These are phyloP conservation scores for Steromphala cineraria DNA, from an alignment of 2,888 invertebrate genomes.

Conservation along the genomic window DNA sequence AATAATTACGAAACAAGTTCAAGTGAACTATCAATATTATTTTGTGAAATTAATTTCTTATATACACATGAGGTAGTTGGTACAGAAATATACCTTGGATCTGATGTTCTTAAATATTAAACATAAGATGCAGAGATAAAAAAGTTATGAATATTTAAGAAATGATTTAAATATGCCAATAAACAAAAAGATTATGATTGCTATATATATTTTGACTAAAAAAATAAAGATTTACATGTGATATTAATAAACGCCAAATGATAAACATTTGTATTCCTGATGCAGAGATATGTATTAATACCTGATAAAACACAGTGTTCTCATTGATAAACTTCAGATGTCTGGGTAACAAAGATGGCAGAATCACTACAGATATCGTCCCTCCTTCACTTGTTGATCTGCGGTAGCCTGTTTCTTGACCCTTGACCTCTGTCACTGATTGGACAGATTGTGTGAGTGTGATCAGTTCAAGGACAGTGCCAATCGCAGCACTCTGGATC, in stretches of 20 bases:
- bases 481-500: slow-evolving; percentile 80
- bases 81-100: too few species aligned
- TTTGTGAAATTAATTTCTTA: too few species aligned
- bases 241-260: neutral
- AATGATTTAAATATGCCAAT: too few species aligned
- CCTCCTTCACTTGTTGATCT: slow-evolving; percentile 48
- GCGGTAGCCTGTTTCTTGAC: slow-evolving; percentile 35
- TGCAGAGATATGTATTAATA: slow-evolving; percentile 29
- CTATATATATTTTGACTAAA: too few species aligned
- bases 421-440: slow-evolving; percentile 47
- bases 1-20: too few species aligned
- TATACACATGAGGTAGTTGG: too few species aligned
- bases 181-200: too few species aligned
- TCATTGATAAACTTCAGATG: slow-evolving; percentile 83
- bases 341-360: slow-evolving; percentile 82
- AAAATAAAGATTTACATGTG: too few species aligned
- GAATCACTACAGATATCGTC: slow-evolving; percentile 81
- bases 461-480: slow-evolving; percentile 84
- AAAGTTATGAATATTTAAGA: neutral
- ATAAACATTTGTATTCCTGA: too few species aligned
- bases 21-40: too few species aligned
- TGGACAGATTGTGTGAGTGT: slow-evolving; percentile 78
- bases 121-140: too few species aligned
- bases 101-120: too few species aligned
- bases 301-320: slow-evolving; percentile 83